Conservation (phyloP, 2,888 invertebrate genomes). For the Blastobasis adustella region DNA sequence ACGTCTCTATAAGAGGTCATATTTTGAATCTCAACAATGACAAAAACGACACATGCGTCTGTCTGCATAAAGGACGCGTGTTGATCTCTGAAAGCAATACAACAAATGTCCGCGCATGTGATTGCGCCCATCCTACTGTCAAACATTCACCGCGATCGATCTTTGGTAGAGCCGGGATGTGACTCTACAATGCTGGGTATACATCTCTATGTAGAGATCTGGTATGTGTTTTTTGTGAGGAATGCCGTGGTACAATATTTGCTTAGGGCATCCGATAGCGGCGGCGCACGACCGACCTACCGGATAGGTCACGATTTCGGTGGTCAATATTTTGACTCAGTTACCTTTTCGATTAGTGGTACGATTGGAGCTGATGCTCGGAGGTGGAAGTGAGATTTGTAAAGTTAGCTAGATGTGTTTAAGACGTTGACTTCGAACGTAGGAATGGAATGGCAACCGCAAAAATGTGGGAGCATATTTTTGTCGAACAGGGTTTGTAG, state of each 20-base stretch:
- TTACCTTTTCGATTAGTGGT: no score
- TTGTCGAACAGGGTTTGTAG: no score
- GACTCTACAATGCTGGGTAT: background rate
- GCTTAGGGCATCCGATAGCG: slow-evolving; percentile 33
- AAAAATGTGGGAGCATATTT: no score
- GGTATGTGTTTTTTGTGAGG: slow-evolving; percentile 15
- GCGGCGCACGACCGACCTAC: slow-evolving; percentile 30
- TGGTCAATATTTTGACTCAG: background rate
- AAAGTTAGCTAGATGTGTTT: no score
- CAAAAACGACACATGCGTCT: background rate
- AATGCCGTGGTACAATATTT: slow-evolving; percentile 51
- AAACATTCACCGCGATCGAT: background rate
- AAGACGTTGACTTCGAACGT: no score
- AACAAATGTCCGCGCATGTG: background rate
- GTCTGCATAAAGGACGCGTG: background rate
- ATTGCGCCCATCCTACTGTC: background rate
- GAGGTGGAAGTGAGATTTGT: no score
- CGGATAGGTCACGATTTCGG: slow-evolving; percentile 26
- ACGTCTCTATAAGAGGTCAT: background rate
- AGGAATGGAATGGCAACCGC: no score
- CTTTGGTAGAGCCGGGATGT: background rate
- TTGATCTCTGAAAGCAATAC: background rate
- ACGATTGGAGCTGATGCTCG: no score
- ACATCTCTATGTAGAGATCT: background rate
- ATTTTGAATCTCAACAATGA: background rate